Evolutionary conservation across 1,140 invertebrate species (phyloP).

Genomic region (Battus philenor): DNA sequence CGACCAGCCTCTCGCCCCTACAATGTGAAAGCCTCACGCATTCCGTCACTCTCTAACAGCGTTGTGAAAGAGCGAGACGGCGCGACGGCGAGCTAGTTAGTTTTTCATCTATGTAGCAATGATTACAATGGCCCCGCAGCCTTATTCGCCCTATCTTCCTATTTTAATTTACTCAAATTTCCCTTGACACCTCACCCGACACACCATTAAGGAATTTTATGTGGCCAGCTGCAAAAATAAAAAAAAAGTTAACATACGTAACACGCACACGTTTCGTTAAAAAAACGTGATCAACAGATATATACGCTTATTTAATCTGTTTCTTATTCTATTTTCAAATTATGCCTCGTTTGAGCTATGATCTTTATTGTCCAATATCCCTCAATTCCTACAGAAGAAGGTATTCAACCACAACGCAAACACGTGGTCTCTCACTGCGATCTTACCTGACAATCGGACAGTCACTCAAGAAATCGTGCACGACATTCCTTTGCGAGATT

Average conservation of each 20-base stretch:
- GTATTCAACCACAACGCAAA: too few species aligned
- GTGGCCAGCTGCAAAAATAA: slow-evolving; percentile 24
- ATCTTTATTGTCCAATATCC: too few species aligned
- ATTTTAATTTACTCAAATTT: slow-evolving; percentile 75
- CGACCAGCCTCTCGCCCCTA: slow-evolving; percentile 37
- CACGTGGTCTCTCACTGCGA: too few species aligned
- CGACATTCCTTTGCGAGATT: too few species aligned
- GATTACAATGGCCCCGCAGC: slow-evolving; percentile 48
- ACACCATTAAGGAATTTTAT: slow-evolving; percentile 58
- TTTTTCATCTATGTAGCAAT: slow-evolving; percentile 46
- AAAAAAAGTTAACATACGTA: slow-evolving; percentile 8
- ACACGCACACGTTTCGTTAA: slow-evolving; percentile 1
- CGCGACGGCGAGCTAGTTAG: slow-evolving; percentile 57
- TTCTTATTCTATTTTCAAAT: too few species aligned
- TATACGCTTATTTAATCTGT: too few species aligned
- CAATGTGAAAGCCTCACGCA: slow-evolving; percentile 30
- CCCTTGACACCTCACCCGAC: slow-evolving; percentile 68
- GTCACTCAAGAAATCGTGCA: too few species aligned
- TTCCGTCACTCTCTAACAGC: slow-evolving; percentile 28
- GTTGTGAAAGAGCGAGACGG: slow-evolving; percentile 26
- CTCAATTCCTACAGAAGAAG: too few species aligned
- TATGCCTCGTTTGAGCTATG: too few species aligned
- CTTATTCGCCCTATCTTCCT: slow-evolving; percentile 72
- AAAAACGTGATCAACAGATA: too few species aligned
- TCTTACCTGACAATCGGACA: too few species aligned